Evolutionary conservation across 2,888 invertebrate genomes (phyloP), one percentile per base, ranked within the genome.

Genomic region (Leistus spinibarbis): DNA sequence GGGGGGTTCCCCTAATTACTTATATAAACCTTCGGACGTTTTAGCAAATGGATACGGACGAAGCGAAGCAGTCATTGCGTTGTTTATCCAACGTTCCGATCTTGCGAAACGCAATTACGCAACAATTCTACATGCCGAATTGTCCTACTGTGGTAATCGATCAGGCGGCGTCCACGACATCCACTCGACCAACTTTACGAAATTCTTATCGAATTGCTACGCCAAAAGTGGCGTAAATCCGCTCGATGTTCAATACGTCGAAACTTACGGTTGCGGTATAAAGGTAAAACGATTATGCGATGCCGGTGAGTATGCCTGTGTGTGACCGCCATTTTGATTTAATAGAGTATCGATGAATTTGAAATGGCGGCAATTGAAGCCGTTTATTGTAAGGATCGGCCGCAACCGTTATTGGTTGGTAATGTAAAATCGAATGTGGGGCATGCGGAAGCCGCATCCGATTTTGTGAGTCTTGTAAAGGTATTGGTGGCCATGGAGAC

Each of bases 351-450:
- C 1, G 86, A 86, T 76, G 82, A 83, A 78, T 95, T 95, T 82
- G 99, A 99, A 87, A 91, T 97, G 3, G 96, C 96, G 83, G 94
- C 97, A 0, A 93, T 99, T 78, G 93, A 94, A 1, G 93, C 95
- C 78, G 89, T 96, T 70, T 97, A 97, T 86, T 97, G 97, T 87
- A 91, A 92, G 84, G 91, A 91, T 78, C 90, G 97, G 27, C 87
- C 88, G 71, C 85, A 85, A 16, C 97, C 98, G 5, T 88, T 99
- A 66, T 86, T 97, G 67, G 90, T 99, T 79, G 99, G 99, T 5
- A 97, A 98, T 0, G 95, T 98, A 0, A 99, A 99, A 86, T 95
- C 97, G 1, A 98, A 98, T 86, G 96, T 98, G 93, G 99, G 99
- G 0, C 99, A 99, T 84, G 92, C 97, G 9, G 99, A 99, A 86